A percentile compares a stretch with the other conserved stretches of the same genome.
phyloP scores from a whole-genome alignment of 2,113 vertebrate genomes.

The Taxidea taxus region DNA sequence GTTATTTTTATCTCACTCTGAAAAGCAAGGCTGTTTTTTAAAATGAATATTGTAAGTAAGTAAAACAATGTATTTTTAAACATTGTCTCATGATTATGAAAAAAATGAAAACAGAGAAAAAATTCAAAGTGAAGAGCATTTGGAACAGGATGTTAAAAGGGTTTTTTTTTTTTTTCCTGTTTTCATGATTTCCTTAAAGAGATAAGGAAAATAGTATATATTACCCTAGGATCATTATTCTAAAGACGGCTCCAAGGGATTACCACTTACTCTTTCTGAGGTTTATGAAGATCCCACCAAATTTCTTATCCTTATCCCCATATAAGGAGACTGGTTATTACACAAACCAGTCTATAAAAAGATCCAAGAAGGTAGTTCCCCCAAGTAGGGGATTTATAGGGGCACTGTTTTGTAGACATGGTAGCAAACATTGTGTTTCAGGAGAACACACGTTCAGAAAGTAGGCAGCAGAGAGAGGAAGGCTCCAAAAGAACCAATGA shows the following conservation, averaged over 20 bases:
- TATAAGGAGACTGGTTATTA: neutral
- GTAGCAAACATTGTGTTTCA: neutral
- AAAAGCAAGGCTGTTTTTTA: neutral
- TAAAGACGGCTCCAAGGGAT: neutral
- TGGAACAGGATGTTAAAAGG: neutral
- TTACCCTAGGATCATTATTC: neutral
- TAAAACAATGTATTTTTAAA: neutral
- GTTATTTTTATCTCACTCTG: neutral
- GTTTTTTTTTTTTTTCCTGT: neutral
- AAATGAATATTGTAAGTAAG: neutral
- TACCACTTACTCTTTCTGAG: neutral
- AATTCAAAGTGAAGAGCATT: neutral
- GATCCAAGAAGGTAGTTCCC: neutral
- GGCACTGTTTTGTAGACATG: neutral
- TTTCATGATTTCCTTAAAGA: neutral
- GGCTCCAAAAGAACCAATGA: neutral
- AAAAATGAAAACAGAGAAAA: neutral
- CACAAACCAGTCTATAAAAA: neutral
- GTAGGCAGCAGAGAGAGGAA: accelerated
- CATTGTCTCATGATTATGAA: neutral
- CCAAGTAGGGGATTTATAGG: neutral
- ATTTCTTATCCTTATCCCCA: neutral
- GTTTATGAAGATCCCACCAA: neutral
- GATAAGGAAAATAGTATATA: neutral
- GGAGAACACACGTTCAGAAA: neutral